These are phyloP conservation scores for Hololepta plana DNA, from an alignment of 2,888 invertebrate species.

Conservation along the genomic window DNA sequence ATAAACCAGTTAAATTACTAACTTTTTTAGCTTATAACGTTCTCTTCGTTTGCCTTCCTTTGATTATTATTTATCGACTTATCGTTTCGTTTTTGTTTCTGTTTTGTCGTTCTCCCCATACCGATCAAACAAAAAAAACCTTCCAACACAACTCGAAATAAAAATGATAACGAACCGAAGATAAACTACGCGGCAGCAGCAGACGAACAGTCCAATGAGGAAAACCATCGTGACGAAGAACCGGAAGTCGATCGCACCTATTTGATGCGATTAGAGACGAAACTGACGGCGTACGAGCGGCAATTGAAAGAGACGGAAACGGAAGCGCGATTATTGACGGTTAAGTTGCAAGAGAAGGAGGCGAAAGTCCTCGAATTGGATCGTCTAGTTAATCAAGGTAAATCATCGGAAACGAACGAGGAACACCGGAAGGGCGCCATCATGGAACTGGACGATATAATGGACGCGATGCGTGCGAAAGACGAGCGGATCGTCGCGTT, in stretches of 20 bases:
- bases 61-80: too few relatives aligned
- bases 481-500: constrained; percentile 53
- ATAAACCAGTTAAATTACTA: too few relatives aligned
- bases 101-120: too few relatives aligned
- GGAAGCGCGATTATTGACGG: constrained; percentile 16
- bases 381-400: constrained; percentile 11
- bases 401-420: constrained; percentile 12
- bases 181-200: constrained; percentile 1
- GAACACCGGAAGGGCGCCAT: constrained; percentile 11
- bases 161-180: too few relatives aligned
- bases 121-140: too few relatives aligned
- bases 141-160: too few relatives aligned
- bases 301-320: constrained; percentile 33
- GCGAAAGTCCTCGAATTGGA: constrained; percentile 13
- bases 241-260: too few relatives aligned
- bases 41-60: too few relatives aligned
- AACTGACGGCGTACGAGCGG: constrained; percentile 33
- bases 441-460: constrained; percentile 27
- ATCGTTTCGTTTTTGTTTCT: too few relatives aligned
- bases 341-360: constrained; percentile 15
- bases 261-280: constrained; percentile 34
- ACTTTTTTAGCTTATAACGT: too few relatives aligned
- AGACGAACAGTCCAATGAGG: constrained; percentile 1
- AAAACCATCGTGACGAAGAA: constrained; percentile 6
- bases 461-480: constrained; percentile 38